Base-by-base conservation (phyloP, 2,888 invertebrate genomes). In the Calliscelio sp. region DNA sequence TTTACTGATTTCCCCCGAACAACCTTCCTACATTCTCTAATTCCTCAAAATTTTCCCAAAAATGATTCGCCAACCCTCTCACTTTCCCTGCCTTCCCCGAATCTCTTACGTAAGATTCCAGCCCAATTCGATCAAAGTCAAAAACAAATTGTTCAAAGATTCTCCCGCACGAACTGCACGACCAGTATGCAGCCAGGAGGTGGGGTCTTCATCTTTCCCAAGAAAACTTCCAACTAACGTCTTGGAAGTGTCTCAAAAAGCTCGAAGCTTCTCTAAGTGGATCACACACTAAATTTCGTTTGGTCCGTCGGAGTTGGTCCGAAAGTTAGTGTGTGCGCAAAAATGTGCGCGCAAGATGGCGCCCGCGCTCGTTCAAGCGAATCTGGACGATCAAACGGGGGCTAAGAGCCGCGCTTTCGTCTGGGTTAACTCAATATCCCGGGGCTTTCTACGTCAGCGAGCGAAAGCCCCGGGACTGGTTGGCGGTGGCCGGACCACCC, bases 221-320 rank as follows among this genome's bases (percentile, higher is more conserved):
- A n/a, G n/a, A n/a, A 90, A 91, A 91, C 89, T 91, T 91, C 86
- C 84, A 87, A 71, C 88, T 90, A 92, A 90, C 92, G 90, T 93
- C 91, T 92, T 90, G 91, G 89, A 92, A 92, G 91, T 91, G 93
- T 92, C 90, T 91, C 90, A 89, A 91, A 92, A 92, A 89, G 90
- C 90, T n/a, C n/a, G 88, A 90, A 91, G 87, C 85, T 88, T 70
- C 89, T 91, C 90, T 92, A 92, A 93, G 92, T 92, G 91, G 93
- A 93, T 93, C 93, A 92, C 93, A 93, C 92, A 92, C 92, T 92
- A 92, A 93, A 93, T 92, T 92, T 92, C 91, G 91, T 93, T 91
- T 92, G 86, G 89, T 18, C 35, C 44, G 71, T 28, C 41, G 11
- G 53, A 78, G 61, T 70, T 53, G 71, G 70, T 53, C 63, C 63